Percentiles rank a stretch among this genome's conserved stretches.
Conservation (phyloP, 2,113 vertebrate genomes). For the Carollia perspicillata region DNA sequence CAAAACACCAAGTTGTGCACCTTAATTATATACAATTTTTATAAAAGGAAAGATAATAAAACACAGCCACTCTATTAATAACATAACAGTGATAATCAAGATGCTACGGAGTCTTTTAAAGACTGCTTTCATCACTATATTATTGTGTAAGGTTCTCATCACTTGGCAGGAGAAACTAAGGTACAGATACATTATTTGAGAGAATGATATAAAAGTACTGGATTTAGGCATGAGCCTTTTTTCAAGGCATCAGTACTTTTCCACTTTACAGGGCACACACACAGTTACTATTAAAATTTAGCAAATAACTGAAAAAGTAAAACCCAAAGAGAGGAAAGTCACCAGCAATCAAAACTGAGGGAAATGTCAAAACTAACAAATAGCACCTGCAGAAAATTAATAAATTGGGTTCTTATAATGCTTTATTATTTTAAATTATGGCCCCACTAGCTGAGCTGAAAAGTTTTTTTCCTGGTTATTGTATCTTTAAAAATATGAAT, state of each 20-base stretch:
- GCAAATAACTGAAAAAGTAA: neutral
- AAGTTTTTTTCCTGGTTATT: slow-evolving; percentile 35
- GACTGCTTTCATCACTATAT: neutral
- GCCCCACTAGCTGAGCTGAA: slow-evolving; percentile 46
- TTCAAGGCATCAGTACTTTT: neutral
- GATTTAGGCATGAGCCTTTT: neutral
- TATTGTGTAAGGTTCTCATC: neutral
- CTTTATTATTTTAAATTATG: slow-evolving; percentile 73
- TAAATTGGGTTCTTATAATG: slow-evolving; percentile 57
- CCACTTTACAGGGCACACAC: neutral
- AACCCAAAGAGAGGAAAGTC: slow-evolving; percentile 12
- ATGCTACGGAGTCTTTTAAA: neutral
- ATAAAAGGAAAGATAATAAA: neutral
- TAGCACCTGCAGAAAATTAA: slow-evolving; percentile 54
- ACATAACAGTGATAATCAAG: neutral
- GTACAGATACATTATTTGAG: neutral
- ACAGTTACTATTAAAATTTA: slow-evolving; percentile 17
- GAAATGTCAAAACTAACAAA: slow-evolving; percentile 71
- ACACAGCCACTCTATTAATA: neutral
- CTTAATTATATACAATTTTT: neutral
- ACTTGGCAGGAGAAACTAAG: neutral
- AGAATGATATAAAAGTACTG: neutral
- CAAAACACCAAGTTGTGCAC: neutral
- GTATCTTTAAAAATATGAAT: slow-evolving; percentile 73
- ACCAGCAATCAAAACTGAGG: slow-evolving; percentile 48